Evolutionary conservation across 2,113 vertebrate genomes (phyloP), one percentile per base, ranked within the genome.

Genomic region (Sturnira hondurensis): DNA sequence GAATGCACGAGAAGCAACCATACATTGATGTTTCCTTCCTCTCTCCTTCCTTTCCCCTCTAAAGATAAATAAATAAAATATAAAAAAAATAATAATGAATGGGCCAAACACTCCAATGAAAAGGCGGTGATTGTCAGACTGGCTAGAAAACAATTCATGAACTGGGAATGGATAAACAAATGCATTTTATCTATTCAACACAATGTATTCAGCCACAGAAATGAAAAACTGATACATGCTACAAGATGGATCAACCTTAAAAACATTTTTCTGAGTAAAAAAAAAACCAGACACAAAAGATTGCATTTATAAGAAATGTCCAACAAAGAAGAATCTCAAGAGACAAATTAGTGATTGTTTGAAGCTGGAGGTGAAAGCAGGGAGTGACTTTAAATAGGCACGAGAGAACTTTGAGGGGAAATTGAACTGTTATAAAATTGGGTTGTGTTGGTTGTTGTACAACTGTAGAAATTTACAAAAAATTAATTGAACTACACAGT

Each of bases 301-400:
- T 50, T 84, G 36, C 41, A 45, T 70, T 93, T 84, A 41, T 36
- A 84, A 84, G 43, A 80, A 67, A 80, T 80, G 74, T 86, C 26
- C 61, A 84, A 86, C 56, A 86, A 85, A 84, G 36, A 43, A 76
- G 56, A 84, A 54, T 63, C 22, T 63, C 7, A 68, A 74, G n/a
- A 96, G n/a, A 89, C 26, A 96, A 33, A 65, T 95, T 52, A 91
- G 47, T 91, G 36, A 77, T 31, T 58, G 31, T 67, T 61, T 73
- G 36, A 8, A 67, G 41, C 45, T 91, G 33, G 22, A 91, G 41
- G 20, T 54, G 41, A 15, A 41, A 63, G 47, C 28, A 91, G 28
- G 41, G 36, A 74, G 20, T 80, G 65, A 80, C 67, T 89, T 86
- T 41, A 45, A n/a, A 45, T 14, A 22, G 10, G n/a, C 52, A 86